A percentile compares a stretch with the other conserved stretches of the same genome.
Evolutionary conservation across 2,888 invertebrate genomes (phyloP).

Genomic region (Scelioninae gen. 2): DNA sequence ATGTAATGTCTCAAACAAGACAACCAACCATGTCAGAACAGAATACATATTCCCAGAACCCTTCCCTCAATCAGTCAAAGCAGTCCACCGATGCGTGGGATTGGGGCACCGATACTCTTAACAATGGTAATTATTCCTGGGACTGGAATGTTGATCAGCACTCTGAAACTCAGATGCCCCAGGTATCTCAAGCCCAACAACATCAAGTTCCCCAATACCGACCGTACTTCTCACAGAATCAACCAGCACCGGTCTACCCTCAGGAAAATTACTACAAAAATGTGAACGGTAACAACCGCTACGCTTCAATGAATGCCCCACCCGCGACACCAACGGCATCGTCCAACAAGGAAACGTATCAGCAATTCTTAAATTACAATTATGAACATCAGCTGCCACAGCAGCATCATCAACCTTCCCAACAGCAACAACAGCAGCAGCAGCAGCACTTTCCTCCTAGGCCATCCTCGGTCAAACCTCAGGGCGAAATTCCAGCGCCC

Average conservation of each 20-base stretch:
- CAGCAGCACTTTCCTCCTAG: conserved; percentile 33
- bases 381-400: conserved; percentile 67
- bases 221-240: conserved; percentile 59
- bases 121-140: conserved; percentile 73
- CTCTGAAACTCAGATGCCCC: conserved; percentile 63
- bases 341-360: conserved; percentile 64
- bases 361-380: conserved; percentile 65
- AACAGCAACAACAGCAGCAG: conserved; percentile 58
- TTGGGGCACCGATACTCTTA: conserved; percentile 67
- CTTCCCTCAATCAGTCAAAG: conserved; percentile 62
- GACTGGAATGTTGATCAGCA: conserved; percentile 73
- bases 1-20: conserved; percentile 61
- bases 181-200: conserved; percentile 60
- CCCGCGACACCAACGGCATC: conserved; percentile 57
- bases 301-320: conserved; percentile 60
- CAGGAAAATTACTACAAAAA: conserved; percentile 71
- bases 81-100: conserved; percentile 68
- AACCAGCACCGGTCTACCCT: conserved; percentile 61
- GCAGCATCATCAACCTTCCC: not conserved
- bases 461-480: conserved; percentile 41
- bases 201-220: conserved; percentile 18
- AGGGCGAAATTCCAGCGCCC: conserved; percentile 33
- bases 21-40: conserved; percentile 62
- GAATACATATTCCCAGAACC: conserved; percentile 62
- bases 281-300: conserved; percentile 70